Conservation (phyloP, 2,113 vertebrate species). For the Emydocephalus ijimae region DNA sequence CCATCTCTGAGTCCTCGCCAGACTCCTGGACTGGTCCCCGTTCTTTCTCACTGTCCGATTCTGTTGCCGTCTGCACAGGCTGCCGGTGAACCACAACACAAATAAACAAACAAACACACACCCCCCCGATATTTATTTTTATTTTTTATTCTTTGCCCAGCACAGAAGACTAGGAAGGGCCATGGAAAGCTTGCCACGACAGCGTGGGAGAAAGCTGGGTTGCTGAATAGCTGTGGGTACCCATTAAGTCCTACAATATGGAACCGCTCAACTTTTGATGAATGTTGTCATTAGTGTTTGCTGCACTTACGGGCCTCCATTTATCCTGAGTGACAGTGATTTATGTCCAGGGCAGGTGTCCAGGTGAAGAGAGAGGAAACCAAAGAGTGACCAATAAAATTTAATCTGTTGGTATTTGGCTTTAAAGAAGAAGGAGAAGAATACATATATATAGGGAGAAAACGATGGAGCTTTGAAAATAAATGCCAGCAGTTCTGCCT, state of each 20-base stretch:
- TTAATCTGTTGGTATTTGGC: background rate
- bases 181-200: background rate
- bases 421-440: too few species aligned
- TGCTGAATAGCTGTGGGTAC: conserved; percentile 55
- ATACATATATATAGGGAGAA: background rate
- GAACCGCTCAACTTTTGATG: conserved; percentile 64
- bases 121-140: background rate
- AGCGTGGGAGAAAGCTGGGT: conserved; percentile 31
- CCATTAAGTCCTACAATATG: conserved; percentile 52
- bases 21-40: too few species aligned
- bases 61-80: too few species aligned
- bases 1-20: too few species aligned
- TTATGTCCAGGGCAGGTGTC: conserved; percentile 53
- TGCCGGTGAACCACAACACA: too few species aligned
- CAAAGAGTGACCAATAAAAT: background rate
- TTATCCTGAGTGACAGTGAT: conserved; percentile 67
- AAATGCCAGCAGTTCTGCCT: background rate
- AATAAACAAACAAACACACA: too few species aligned
- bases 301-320: conserved; percentile 64
- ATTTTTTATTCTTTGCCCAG: background rate
- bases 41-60: too few species aligned
- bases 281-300: conserved; percentile 68
- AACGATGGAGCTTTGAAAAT: background rate
- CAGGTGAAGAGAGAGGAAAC: conserved; percentile 42
- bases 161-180: background rate